Base-by-base conservation (phyloP, 2,797 vertebrate species). In the Pristis pectinata region DNA sequence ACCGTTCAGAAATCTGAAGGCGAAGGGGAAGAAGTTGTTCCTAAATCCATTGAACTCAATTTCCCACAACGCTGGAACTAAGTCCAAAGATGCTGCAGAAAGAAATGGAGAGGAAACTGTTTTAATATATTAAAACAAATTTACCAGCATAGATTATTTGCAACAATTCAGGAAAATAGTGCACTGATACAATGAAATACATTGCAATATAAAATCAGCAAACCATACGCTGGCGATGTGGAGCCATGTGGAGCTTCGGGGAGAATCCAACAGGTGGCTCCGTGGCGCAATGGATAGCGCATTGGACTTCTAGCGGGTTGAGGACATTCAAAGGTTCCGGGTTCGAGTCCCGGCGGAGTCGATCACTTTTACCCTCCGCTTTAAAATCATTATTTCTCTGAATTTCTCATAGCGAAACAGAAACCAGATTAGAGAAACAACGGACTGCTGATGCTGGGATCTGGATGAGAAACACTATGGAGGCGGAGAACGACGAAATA, bases 241-340 rank as follows among this genome's bases (percentile, higher is more conserved):
- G 92, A 72, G 67, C 13, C 64, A 93, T 72, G 67, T 44, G 24
- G 27, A 95, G 70, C 95, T 96, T 95, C 95, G 95, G 92, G 0
- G 0, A 0, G 0, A 49, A 0, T 97, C 97, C 98, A 98, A 99
- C 98, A 99, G 97, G 98, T 98, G 98, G 98, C 98, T 99, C 98
- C 98, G 98, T 91, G 87, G 87, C 87, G 87, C 87, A 91, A 91
- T 91, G 87, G 87, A 91, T 91, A 91, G 87, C 87, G 97, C 98
- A 99, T 99, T 99, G 98, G 98, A 97, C 97, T 98, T 98, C 98
- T 99, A 98, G 97, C 95, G 97, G 97, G 3, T 2, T 59, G 95
- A 97, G 97, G 97, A 70, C 95, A 98, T 98, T 98, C 97, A 98
- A 98, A 98, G 97, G 97, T 98, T 98, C 97, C 97, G 97, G 97